Percentiles rank a stretch among this genome's conserved stretches.
These are phyloP conservation scores for Hermaeophaga mercurialis DNA, from an alignment of 2,888 invertebrate genomes.

Conservation along the genomic window DNA sequence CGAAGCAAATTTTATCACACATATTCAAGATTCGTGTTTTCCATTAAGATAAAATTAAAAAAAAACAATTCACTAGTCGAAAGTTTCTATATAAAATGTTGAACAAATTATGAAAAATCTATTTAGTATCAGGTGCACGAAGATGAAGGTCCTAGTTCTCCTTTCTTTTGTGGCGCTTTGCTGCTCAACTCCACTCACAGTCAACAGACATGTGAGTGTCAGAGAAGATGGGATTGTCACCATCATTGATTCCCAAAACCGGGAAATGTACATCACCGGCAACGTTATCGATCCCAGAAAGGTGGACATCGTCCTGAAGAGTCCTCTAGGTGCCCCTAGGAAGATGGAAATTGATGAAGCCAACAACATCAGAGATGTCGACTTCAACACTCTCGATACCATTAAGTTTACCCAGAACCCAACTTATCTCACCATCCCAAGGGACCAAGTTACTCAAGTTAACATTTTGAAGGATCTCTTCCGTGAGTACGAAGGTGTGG, in stretches of 20 bases:
- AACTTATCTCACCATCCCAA: neutral
- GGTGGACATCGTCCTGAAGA: slow-evolving; percentile 29
- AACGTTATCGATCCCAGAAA: slow-evolving; percentile 14
- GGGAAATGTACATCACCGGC: slow-evolving; percentile 26
- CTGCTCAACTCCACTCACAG: neutral
- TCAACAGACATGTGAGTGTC: slow-evolving; percentile 15
- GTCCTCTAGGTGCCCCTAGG: slow-evolving; percentile 28
- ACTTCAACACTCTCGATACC: neutral
- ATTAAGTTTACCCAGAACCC: neutral
- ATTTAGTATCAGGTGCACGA: slow-evolving; percentile 3
- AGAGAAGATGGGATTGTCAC: slow-evolving; percentile 36
- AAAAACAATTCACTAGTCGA: too few species aligned
- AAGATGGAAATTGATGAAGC: slow-evolving; percentile 31
- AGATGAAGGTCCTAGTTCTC: slow-evolving; percentile 11
- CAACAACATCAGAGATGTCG: neutral
- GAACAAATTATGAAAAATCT: too few species aligned
- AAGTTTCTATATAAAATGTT: too few species aligned
- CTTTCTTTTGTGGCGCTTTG: slow-evolving; percentile 1
- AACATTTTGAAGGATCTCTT: neutral
- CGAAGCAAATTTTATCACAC: too few species aligned
- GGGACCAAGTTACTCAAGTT: slow-evolving; percentile 4
- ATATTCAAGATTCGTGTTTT: too few species aligned
- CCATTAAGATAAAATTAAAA: too few species aligned
- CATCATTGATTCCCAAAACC: slow-evolving; percentile 26
- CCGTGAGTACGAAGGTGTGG: neutral